Base-by-base conservation (phyloP, 2,888 invertebrate genomes). In the Megaustenia siamemsis region DNA sequence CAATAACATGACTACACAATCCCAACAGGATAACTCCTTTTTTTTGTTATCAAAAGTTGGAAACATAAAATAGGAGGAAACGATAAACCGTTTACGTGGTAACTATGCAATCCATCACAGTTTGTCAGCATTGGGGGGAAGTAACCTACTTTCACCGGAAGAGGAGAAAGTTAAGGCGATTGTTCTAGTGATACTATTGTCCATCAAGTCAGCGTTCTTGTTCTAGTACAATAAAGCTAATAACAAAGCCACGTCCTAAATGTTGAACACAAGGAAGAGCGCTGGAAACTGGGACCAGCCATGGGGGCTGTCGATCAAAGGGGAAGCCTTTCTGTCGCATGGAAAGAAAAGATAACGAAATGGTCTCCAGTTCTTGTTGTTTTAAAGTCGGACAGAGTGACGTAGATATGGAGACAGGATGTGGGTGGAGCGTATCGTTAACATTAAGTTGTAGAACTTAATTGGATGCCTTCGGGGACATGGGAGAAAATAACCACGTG, bases 81-180 rank as follows among this genome's bases (percentile, higher is more conserved):
- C 40, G 40, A 24, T 21, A 40, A 21, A 5, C 69, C 40, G 5
- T 77, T 60, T 77, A 60, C 60, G 60, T 56, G 56, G 5, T n/a
- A 77, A 32, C 56, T n/a, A n/a, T 32, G 63, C 78, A 78, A 78
- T 78, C 78, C 78, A 78, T 78, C 78, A 77, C 38, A 78, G n/a
- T 32, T 63, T 78, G 32, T 63, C 78, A 63, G 43, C 63, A 15
- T 40, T 66, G 28, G 78, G 28, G 78, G 28, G 43, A 43, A 40
- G 10, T 63, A 40, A 78, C 78, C 78, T 78, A 78, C 78, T 78
- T 78, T 63, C 43, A 3, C 63, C 12, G 28, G 3, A 38, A 4
- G n/a, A 43, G 43, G 32, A 18, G 8, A 63, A 66, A 78, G 78
- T 60, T 24, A 78, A 66, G 18, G 78, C 78, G 66, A 43, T 43